Conservation (phyloP, 2,113 vertebrate genomes). For the Shinisaurus crocodilurus region DNA sequence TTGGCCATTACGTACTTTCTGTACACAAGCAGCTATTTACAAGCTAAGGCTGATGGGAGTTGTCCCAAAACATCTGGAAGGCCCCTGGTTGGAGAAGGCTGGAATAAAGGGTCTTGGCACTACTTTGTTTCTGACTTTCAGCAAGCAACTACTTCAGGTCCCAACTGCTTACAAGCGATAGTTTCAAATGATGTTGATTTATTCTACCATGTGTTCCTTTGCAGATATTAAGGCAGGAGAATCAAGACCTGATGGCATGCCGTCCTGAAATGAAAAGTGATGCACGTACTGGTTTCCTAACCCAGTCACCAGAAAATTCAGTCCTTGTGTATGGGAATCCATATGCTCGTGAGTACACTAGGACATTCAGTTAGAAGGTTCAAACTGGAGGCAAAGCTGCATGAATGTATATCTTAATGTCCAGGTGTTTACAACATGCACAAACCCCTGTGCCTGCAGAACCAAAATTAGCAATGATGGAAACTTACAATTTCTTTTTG, state of each 20-base stretch:
- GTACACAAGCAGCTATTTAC: no score
- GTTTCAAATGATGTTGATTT: not conserved
- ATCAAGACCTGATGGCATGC: slow-evolving; percentile 15
- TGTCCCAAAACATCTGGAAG: not conserved
- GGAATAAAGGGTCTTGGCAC: not conserved
- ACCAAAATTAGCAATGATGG: not conserved
- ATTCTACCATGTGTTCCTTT: not conserved
- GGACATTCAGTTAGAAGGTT: not conserved
- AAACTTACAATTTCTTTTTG: not conserved
- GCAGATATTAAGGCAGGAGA: slow-evolving; percentile 53
- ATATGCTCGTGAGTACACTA: slow-evolving; percentile 64
- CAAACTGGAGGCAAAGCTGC: not conserved
- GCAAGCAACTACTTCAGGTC: not conserved
- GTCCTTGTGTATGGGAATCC: slow-evolving; percentile 65
- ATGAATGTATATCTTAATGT: not conserved
- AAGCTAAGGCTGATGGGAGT: not conserved
- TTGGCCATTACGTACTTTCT: not conserved
- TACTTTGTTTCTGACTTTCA: not conserved
- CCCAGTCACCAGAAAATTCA: not conserved
- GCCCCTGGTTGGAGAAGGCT: not conserved
- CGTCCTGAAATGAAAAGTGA: fast-evolving
- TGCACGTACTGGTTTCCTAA: not conserved
- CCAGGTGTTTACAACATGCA: not conserved
- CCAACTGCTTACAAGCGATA: not conserved
- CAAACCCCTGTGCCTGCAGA: not conserved